Conservation (phyloP, 2,797 vertebrate genomes). For the Cephalopachus bancanus region DNA sequence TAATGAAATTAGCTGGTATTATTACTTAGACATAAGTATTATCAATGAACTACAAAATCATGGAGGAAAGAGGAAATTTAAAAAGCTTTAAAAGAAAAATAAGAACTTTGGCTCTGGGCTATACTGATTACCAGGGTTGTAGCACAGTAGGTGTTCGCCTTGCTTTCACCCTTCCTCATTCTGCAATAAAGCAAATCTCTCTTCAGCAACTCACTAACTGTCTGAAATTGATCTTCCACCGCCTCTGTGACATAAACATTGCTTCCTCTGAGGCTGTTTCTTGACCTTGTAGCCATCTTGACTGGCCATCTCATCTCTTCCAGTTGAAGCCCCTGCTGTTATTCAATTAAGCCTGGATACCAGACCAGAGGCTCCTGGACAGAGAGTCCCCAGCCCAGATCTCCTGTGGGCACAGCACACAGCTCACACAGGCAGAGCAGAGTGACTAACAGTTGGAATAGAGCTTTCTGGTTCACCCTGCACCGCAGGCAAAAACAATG, state of each 20-base stretch:
- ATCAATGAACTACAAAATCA: background rate
- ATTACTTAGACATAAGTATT: background rate
- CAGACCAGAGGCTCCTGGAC: conserved; percentile 72
- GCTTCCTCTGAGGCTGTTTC: conserved; percentile 56
- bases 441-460: conserved; percentile 62
- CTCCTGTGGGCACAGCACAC: conserved; percentile 71
- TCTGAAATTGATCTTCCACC: background rate
- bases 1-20: background rate
- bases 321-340: conserved; percentile 73
- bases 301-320: conserved; percentile 69
- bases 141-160: too few relatives aligned
- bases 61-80: background rate
- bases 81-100: background rate
- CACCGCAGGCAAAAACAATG: conserved; percentile 70
- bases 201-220: background rate
- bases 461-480: conserved; percentile 81
- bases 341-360: conserved; percentile 82
- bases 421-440: conserved; percentile 37
- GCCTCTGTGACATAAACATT: background rate
- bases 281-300: conserved; percentile 80
- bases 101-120: background rate
- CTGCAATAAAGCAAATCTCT: background rate
- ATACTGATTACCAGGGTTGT: background rate
- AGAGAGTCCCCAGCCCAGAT: conserved; percentile 65
- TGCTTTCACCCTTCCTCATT: background rate